phyloP scores from a whole-genome alignment of 2,888 invertebrate genomes.

The Auanema freiburgensis region DNA sequence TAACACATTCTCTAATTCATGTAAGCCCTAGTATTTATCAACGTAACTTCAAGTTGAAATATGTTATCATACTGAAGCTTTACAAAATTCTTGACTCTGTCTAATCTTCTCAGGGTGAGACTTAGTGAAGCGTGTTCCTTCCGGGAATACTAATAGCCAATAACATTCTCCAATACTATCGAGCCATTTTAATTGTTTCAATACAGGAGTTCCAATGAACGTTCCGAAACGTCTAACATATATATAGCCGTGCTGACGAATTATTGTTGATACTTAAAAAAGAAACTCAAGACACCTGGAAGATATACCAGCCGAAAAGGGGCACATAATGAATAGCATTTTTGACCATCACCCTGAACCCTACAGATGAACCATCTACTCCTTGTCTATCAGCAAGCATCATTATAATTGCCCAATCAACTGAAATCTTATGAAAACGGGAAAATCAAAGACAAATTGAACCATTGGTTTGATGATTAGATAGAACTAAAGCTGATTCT shows the following conservation, averaged over 20 bases:
- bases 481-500: conserved; percentile 49
- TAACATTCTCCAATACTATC: conserved; percentile 38
- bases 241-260: conserved; percentile 54
- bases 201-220: conserved; percentile 47
- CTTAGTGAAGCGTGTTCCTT: conserved; percentile 34
- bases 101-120: conserved; percentile 37
- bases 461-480: conserved; percentile 59
- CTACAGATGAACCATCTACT: conserved; percentile 39
- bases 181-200: conserved; percentile 49
- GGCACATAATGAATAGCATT: conserved; percentile 57
- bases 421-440: conserved; percentile 22
- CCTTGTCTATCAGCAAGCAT: conserved; percentile 56
- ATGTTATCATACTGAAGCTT: conserved; percentile 15
- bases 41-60: background rate
- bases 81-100: conserved; percentile 37
- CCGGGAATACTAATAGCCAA: conserved; percentile 60
- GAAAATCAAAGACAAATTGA: background rate
- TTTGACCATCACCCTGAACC: conserved; percentile 57
- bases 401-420: conserved; percentile 57
- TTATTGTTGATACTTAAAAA: background rate
- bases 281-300: conserved; percentile 37
- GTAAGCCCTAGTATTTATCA: conserved; percentile 29
- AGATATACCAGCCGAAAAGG: conserved; percentile 61
- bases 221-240: conserved; percentile 58
- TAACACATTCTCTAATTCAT: conserved; percentile 43